phyloP scores from a whole-genome alignment of 2,888 invertebrate species.

The Dryobota labecula region DNA sequence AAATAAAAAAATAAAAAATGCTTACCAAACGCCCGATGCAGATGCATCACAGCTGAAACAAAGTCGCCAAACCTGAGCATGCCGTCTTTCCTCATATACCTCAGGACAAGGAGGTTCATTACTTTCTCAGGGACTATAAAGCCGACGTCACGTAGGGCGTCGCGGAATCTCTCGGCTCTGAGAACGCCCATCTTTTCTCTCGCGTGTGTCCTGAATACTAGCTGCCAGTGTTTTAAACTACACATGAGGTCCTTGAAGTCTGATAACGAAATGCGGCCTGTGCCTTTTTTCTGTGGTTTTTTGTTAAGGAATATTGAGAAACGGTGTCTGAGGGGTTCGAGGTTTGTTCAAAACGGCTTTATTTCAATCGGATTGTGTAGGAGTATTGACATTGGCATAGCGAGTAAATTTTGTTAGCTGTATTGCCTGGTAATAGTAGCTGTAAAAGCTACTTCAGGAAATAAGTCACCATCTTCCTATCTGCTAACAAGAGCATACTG shows the following conservation, averaged over 20 bases:
- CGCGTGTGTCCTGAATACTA: constrained; percentile 96
- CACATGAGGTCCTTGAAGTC: constrained; percentile 98
- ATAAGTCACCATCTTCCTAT: not conserved
- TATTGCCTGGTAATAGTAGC: not conserved
- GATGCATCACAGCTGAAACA: constrained; percentile 96
- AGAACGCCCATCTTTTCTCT: constrained; percentile 97
- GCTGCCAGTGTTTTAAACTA: constrained; percentile 97
- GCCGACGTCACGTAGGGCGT: constrained; percentile 96
- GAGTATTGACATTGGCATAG: not conserved
- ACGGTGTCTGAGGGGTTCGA: not conserved
- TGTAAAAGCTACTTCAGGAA: not conserved
- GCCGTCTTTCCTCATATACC: constrained; percentile 98
- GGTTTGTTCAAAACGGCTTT: not conserved
- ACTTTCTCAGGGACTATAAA: constrained; percentile 96
- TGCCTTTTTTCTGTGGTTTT: constrained; percentile 91
- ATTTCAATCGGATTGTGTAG: not conserved
- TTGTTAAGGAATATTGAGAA: constrained; percentile 5
- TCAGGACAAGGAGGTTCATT: constrained; percentile 94
- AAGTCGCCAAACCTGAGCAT: constrained; percentile 97
- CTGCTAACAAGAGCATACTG: not conserved
- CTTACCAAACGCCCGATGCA: constrained; percentile 97
- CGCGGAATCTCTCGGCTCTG: constrained; percentile 95
- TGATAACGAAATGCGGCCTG: constrained; percentile 94
- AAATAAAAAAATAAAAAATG: not conserved
- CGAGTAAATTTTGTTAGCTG: not conserved